Evolutionary conservation across 1,140 invertebrate genomes (phyloP), one percentile per base, ranked within the genome.

Genomic region (Cherax destructor): DNA sequence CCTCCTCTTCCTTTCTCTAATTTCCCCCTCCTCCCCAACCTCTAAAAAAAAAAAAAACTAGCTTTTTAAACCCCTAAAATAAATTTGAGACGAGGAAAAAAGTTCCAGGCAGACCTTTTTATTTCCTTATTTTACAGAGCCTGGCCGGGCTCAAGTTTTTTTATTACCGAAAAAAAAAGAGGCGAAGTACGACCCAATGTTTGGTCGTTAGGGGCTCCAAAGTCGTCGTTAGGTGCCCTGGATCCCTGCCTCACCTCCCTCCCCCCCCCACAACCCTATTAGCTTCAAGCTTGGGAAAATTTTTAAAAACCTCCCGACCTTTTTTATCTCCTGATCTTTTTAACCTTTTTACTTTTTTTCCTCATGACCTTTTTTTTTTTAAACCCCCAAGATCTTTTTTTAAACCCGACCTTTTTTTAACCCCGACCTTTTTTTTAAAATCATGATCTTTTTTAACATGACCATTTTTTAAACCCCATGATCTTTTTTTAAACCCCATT

Each of bases 101-200:
- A n/a, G 69, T 24, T 74, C 24, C n/a, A 3, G n/a, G 13, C n/a
- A 6, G 69, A 30, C 13, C 24, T 30, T 74, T 74, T 74, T 74
- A 74, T 69, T 69, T 74, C 69, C 69, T 74, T 74, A 74, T 74
- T 30, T 52, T 52, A 50, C n/a, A 52, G 50, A 59, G 50, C 21
- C 21, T 47, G 78, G 18, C 78, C 49, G n/a, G 50, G 50, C 50
- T 13, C 18, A 18, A 52, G 50, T 56, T 81, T 81, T 50, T 81
- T 81, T 81, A 81, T 81, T n/a, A 21, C 79, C 6, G 50, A 81
- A 56, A 81, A 59, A 81, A 81, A 81, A 81, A n/a, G 79, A 41
- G 9, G 50, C 18, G 4, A 30, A 59, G 79, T 7, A 50, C 79
- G 79, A 81, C 56, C 79, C 56, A 47, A 52, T 52, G 79, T 81